phyloP scores from a whole-genome alignment of 1,140 invertebrate genomes.

The Bombus sibiricus region DNA sequence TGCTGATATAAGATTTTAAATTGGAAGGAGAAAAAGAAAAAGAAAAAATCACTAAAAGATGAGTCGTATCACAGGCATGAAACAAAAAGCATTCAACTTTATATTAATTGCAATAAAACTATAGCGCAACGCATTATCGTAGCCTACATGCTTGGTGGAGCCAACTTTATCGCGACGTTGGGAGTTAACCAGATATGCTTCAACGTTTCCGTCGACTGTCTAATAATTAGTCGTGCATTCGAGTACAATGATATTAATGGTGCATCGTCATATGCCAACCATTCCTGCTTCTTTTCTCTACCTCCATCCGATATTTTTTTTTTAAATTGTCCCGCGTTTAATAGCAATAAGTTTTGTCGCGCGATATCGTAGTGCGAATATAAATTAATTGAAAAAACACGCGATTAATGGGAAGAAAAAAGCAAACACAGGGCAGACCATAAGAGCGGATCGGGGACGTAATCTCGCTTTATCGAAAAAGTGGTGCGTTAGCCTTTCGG shows the following conservation, averaged over 20 bases:
- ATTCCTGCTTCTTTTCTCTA: neutral
- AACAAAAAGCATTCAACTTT: neutral
- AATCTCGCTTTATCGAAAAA: constrained; percentile 72
- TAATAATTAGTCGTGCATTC: constrained; percentile 28
- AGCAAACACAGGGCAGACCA: constrained; percentile 15
- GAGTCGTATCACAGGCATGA: neutral
- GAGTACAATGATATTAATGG: neutral
- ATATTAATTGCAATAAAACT: constrained; percentile 9
- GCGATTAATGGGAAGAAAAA: constrained; percentile 60
- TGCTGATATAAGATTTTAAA: neutral
- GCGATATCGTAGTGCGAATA: constrained; percentile 37
- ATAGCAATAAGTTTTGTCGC: constrained; percentile 30
- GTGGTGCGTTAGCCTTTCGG: constrained; percentile 67
- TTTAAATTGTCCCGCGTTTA: constrained; percentile 10
- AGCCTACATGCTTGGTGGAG: constrained; percentile 19
- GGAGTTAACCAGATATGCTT: constrained; percentile 40
- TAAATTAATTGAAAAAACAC: constrained; percentile 74
- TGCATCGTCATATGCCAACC: neutral
- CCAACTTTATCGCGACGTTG: constrained; percentile 46
- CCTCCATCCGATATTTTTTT: neutral
- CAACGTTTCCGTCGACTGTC: constrained; percentile 37
- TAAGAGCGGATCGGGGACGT: constrained; percentile 45
- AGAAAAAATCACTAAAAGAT: neutral
- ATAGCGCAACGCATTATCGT: constrained; percentile 3
- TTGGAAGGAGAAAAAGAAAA: neutral